Conservation (phyloP, 2,888 invertebrate genomes). For the Theristus sp. region DNA sequence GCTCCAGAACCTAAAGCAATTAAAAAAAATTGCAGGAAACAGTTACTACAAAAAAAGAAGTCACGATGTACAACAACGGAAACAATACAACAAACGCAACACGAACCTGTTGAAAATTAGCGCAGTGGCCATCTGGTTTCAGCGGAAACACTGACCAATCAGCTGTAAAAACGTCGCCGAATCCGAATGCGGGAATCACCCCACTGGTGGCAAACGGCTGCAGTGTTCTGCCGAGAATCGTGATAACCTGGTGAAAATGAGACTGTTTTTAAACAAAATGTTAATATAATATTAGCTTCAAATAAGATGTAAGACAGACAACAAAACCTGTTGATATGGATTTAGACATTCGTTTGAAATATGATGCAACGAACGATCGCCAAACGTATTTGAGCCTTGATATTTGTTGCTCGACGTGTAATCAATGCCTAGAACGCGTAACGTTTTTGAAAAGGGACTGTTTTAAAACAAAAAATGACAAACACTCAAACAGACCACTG, state of each 20-base stretch:
- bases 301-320: not conserved
- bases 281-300: too few relatives aligned
- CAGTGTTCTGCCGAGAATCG: slow-evolving; percentile 34
- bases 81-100: too few relatives aligned
- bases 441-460: not conserved
- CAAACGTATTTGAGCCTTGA: slow-evolving; percentile 37
- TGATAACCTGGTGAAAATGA: slow-evolving; percentile 27
- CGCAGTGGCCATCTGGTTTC: slow-evolving; percentile 26
- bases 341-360: slow-evolving; percentile 19
- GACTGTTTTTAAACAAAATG: not conserved
- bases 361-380: slow-evolving; percentile 30
- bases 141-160: slow-evolving; percentile 23
- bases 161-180: slow-evolving; percentile 35
- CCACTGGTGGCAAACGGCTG: slow-evolving; percentile 34
- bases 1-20: slow-evolving; percentile 10
- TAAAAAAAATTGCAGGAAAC: too few relatives aligned
- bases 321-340: slow-evolving; percentile 34
- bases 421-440: slow-evolving; percentile 28
- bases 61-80: too few relatives aligned
- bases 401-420: slow-evolving; percentile 40
- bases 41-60: too few relatives aligned
- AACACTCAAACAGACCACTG: not conserved
- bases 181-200: slow-evolving; percentile 36
- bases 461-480: not conserved
- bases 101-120: slow-evolving; percentile 30